phyloP scores from a whole-genome alignment of 1,140 invertebrate genomes.

The Thereuonema tuberculata region DNA sequence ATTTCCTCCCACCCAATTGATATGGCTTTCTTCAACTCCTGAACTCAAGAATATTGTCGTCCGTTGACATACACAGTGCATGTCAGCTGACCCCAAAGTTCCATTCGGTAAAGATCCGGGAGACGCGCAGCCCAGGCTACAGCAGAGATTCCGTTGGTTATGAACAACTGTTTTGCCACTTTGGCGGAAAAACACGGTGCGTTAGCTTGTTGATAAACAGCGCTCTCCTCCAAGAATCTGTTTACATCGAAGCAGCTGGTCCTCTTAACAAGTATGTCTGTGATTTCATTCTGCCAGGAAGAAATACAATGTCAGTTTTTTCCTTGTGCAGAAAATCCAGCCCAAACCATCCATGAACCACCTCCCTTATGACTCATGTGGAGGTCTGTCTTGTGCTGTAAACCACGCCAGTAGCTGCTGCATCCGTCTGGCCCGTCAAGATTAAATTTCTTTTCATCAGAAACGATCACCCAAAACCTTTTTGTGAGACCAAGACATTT shows the following conservation, averaged over 20 bases:
- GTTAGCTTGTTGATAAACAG: not conserved
- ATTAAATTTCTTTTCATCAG: not conserved
- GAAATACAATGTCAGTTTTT: not conserved
- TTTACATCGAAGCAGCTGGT: not conserved
- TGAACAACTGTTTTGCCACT: not conserved
- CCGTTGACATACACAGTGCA: slow-evolving; percentile 11
- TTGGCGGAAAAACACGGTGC: not conserved
- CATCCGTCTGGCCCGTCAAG: not conserved
- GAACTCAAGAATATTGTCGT: not conserved
- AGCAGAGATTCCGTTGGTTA: no score
- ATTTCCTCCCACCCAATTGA: slow-evolving; percentile 7
- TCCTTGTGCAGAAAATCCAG: not conserved
- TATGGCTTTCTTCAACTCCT: slow-evolving; percentile 6
- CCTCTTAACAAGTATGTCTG: not conserved
- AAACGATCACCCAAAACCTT: not conserved
- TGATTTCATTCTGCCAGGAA: not conserved
- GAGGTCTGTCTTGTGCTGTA: not conserved
- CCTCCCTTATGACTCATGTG: not conserved
- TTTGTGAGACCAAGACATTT: not conserved
- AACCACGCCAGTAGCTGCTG: not conserved
- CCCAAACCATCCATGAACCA: not conserved
- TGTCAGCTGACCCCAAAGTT: not conserved
- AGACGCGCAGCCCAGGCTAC: no score
- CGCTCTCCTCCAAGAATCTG: not conserved
- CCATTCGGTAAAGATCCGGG: no score